A percentile compares a stretch with the other conserved stretches of the same genome.
Conservation (phyloP, 2,113 vertebrate genomes). For the Tetrax tetrax region DNA sequence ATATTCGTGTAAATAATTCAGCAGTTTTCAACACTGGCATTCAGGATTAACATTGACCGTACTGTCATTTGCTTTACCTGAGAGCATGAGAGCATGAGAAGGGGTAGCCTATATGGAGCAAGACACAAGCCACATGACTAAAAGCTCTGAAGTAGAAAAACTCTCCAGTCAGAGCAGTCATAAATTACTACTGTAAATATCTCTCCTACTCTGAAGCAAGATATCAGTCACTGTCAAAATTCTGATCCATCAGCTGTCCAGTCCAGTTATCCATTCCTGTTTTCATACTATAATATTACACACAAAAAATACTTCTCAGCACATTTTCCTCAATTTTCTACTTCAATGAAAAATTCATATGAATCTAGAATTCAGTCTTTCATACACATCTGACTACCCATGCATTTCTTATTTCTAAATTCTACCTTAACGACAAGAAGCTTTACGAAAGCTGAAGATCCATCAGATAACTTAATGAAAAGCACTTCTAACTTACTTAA, state of each 20-base stretch:
- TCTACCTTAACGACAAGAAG: not conserved
- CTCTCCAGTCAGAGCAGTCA: not conserved
- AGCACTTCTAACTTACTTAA: conserved; percentile 36
- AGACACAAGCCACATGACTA: not conserved
- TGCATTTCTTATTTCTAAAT: not conserved
- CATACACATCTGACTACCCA: not conserved
- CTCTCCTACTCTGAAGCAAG: not conserved
- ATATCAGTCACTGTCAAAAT: not conserved
- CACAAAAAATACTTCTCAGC: not conserved
- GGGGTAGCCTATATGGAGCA: not conserved
- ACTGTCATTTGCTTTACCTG: not conserved
- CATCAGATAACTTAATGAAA: conserved; percentile 25
- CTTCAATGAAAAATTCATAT: not conserved
- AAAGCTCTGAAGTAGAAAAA: not conserved
- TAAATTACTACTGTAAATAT: not conserved
- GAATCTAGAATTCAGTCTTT: not conserved
- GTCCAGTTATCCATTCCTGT: not conserved
- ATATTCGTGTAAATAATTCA: not conserved
- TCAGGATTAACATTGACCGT: not conserved
- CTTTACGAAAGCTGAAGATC: not conserved
- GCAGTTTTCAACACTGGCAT: not conserved
- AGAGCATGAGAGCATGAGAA: not conserved
- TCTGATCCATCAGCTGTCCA: not conserved
- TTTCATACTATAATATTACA: not conserved
- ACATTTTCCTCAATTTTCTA: not conserved